Percentiles rank a stretch among this genome's conserved stretches.
These are phyloP conservation scores for Nyctereutes procyonoides DNA, from an alignment of 2,113 vertebrate genomes.

Conservation along the genomic window DNA sequence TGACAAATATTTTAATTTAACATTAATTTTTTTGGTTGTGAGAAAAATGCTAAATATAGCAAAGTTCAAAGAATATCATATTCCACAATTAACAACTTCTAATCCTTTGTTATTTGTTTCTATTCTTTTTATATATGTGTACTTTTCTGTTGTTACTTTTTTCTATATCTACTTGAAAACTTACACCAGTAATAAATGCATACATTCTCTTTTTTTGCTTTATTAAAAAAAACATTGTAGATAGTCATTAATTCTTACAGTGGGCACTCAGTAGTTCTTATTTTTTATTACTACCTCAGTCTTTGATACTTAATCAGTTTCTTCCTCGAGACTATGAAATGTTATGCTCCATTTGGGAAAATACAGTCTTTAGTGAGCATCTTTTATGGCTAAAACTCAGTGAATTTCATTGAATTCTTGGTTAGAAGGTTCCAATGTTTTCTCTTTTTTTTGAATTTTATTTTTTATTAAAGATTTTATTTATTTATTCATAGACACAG, in stretches of 20 bases:
- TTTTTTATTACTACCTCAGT: not conserved
- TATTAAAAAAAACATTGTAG: constrained; percentile 49
- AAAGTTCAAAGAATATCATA: constrained; percentile 8
- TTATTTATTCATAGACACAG: too few relatives aligned
- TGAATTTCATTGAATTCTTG: constrained; percentile 38
- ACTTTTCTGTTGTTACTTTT: constrained; percentile 40
- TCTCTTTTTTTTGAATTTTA: not conserved
- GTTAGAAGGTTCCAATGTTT: constrained; percentile 40
- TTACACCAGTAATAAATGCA: constrained; percentile 9
- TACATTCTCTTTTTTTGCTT: constrained; percentile 51
- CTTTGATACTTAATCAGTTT: constrained; percentile 14
- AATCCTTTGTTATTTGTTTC: constrained; percentile 50
- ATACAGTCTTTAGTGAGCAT: not conserved
- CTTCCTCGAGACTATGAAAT: constrained; percentile 44
- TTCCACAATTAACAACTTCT: constrained; percentile 29
- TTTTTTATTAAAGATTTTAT: too few relatives aligned
- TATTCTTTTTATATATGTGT: not conserved
- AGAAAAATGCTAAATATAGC: constrained; percentile 61
- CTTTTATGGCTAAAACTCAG: constrained; percentile 36
- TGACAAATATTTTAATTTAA: constrained; percentile 63
- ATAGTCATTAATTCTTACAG: not conserved
- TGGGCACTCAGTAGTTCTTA: constrained; percentile 30
- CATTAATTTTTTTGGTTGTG: constrained; percentile 41
- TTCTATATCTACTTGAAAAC: constrained; percentile 47
- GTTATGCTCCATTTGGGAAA: not conserved